Base-by-base conservation (phyloP, 2,113 vertebrate genomes). In the Gavia stellata region DNA sequence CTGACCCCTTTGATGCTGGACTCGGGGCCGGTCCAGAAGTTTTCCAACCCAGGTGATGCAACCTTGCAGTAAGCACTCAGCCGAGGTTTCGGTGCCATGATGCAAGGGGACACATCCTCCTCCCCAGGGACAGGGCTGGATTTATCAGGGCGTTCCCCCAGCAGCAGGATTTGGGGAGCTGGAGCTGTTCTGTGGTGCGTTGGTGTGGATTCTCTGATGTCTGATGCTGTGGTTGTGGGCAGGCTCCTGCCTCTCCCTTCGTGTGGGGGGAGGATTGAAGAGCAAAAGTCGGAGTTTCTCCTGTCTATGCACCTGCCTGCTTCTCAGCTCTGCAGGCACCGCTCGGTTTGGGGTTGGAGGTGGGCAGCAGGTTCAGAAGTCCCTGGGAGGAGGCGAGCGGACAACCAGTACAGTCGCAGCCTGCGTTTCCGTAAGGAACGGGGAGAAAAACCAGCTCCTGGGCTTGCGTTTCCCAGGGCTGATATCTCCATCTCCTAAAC, bases 201-300 rank as follows among this genome's bases (percentile, higher is more conserved):
- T 72, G 79, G 19, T 68, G 95, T 84, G 92, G 84, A 81, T 89
- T 44, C 90, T 94, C 94, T 62, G n/a, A 53, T 87, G 81, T 66
- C 81, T 91, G 63, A 4, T 20, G 87, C 68, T 70, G 81, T 17
- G 77, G 77, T 18, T 89, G 84, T 55, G 73, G 87, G 72, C 75
- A 81, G 65, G 38, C 31, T 85, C 73, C 82, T 59, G 94, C 79
- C 81, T 83, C 47, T 77, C 58, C 66, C 49, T 44, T 20, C 1
- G 0, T 9, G 49, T 3, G 3, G 19, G 47, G 36, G 56, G 33
- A 84, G 77, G 65, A 50, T 0, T 36, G 59, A 90, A 53, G 68
- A 67, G 58, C 44, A 34, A 1, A 66, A 71, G 14, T 7, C 0
- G 0, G 19, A 45, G 73, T 66, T 67, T 47, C 65, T 94, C 55